Evolutionary conservation across 2,888 invertebrate species (phyloP), one percentile per base, ranked within the genome.

Genomic region (Amphiduros pacificus): DNA sequence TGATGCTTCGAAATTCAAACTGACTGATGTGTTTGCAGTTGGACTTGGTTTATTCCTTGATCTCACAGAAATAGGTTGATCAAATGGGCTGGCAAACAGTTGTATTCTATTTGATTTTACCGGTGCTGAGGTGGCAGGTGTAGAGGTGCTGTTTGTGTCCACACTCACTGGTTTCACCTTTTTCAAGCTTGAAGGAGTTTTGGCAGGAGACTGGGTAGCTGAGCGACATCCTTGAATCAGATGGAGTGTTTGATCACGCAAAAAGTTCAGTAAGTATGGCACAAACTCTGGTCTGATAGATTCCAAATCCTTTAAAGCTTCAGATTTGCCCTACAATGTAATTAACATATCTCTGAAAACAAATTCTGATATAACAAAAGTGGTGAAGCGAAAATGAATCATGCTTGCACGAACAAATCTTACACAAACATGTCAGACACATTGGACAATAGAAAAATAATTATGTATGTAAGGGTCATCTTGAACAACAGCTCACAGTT

Each of bases 251-350:
- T 76, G 74, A 52, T 75, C 76, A 20, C 77, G 61, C n/a, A 77
- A 62, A 54, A 73, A 76, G 68, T 77, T 77, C 27, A 77, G 63
- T 54, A 77, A 74, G 59, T 66, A 77, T 27, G 77, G 76, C 26
- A 77, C 68, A 64, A 77, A 77, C 52, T 77, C 77, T 24, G n/a
- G 44, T 44, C 44, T 5, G 44, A 44, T 44, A 17, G 20, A 6
- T 44, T 44, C 9, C 44, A 44, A 22, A 17, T 44, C 22, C n/a
- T 5, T 22, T 22, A 44, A 44, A 11, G 44, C 44, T 17, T 11
- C 44, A 9, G 44, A 22, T n/a, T n/a, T n/a, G n/a, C n/a, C n/a
- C n/a, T n/a, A n/a, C n/a, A n/a, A n/a, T n/a, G n/a, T n/a, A n/a
- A n/a, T n/a, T n/a, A n/a, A n/a, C n/a, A n/a, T n/a, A n/a, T n/a